Base-by-base conservation (phyloP, 2,888 invertebrate species). In the Spodoptera picta region DNA sequence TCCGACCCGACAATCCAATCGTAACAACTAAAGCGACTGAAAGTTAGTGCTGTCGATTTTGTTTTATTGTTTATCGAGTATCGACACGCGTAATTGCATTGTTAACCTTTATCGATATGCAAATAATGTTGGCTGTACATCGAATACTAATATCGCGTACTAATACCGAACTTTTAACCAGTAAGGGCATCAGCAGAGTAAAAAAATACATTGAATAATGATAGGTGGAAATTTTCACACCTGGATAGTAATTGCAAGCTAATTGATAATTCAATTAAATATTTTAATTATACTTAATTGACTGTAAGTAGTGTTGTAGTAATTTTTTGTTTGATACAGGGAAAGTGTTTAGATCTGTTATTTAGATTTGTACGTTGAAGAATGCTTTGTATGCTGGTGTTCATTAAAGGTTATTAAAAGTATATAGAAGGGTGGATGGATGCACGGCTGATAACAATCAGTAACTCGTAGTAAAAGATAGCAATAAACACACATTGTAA, bases 21-120 rank as follows among this genome's bases (percentile, higher is more conserved):
- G 69, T 55, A 0, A 0, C 3, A 1, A 43, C 31, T 77, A 77
- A 79, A 77, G 45, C 49, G n/a, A 12, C 24, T 36, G 9, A 58
- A 76, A 60, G 46, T n/a, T 79, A 65, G 63, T 65, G 55, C 50
- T 74, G 75, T 72, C 75, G 76, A 73, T 79, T 84, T 80, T 77
- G 74, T 77, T 80, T 83, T 80, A 79, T 83, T 83, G 83, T 86
- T 83, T 82, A 85, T 83, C 73, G 81, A 80, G 75, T 83, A 86
- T 83, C 81, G 81, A 79, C 80, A 83, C 64, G 62, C 65, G 73
- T 87, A 85, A 87, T 86, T 85, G 86, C 86, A 85, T 82, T 81
- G 85, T 82, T 87, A 83, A 86, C 88, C 85, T 88, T 86, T 87
- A 71, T 73, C 72, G 76, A 77, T 79, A 85, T 87, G 87, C 82